These are phyloP conservation scores for Papilio demoleus DNA, from an alignment of 2,888 invertebrate genomes.

Conservation along the genomic window DNA sequence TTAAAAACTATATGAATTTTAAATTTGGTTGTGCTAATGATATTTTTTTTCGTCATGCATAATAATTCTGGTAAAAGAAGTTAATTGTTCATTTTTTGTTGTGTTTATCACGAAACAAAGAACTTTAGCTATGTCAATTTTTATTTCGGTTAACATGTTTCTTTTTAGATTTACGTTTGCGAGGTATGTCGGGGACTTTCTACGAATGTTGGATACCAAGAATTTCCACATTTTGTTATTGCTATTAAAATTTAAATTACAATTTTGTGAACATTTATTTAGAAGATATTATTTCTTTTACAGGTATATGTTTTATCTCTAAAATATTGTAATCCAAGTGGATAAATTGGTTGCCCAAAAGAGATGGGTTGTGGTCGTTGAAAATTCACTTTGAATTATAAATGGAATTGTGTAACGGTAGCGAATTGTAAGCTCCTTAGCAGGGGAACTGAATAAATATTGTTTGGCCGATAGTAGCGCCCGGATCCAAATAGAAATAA, in stretches of 20 bases:
- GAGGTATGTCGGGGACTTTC: not conserved
- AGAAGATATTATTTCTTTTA: too few species aligned
- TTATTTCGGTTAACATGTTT: constrained; percentile 19
- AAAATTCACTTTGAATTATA: constrained; percentile 76
- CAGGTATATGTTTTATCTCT: not conserved
- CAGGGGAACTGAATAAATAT: constrained; percentile 70
- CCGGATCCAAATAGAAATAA: constrained; percentile 43
- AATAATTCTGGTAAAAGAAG: not conserved
- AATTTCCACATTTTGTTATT: not conserved
- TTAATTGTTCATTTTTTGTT: not conserved
- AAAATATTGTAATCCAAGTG: constrained; percentile 51
- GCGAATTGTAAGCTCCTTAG: constrained; percentile 79
- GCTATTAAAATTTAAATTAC: not conserved
- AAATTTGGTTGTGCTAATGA: not conserved
- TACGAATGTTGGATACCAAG: constrained; percentile 22
- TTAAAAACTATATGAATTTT: not conserved
- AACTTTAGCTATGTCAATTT: not conserved
- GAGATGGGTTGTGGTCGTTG: constrained; percentile 65
- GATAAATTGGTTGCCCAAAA: constrained; percentile 68
- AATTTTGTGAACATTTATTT: too few species aligned
- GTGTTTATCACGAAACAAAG: not conserved
- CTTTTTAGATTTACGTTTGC: not conserved
- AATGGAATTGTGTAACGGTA: constrained; percentile 72
- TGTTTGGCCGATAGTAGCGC: constrained; percentile 47
- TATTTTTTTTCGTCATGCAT: not conserved